Conservation (phyloP, 2,797 vertebrate species). For the Ptychadena robeensis region DNA sequence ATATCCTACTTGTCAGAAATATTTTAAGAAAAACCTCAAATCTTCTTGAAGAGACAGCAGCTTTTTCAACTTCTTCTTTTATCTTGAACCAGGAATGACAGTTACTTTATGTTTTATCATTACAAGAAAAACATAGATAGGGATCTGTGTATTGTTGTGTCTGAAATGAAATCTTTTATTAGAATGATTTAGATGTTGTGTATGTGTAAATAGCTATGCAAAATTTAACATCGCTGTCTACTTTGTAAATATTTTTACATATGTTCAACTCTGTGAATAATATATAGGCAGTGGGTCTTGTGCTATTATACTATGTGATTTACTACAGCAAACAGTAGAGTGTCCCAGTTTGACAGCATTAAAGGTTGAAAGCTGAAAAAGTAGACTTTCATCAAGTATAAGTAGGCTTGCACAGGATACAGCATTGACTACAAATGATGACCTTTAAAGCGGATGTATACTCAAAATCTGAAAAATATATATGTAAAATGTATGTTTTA, state of each 20-base stretch:
- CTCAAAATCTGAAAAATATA: too few species aligned
- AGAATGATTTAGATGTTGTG: conserved; percentile 1
- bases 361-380: too few species aligned
- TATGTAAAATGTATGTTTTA: too few species aligned
- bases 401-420: background rate
- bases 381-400: background rate
- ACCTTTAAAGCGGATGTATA: too few species aligned
- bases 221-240: background rate
- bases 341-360: too few species aligned
- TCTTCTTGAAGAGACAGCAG: conserved; percentile 28
- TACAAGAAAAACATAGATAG: conserved; percentile 27
- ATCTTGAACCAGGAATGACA: conserved; percentile 39
- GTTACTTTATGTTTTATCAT: conserved; percentile 46
- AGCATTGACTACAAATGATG: background rate
- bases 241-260: background rate
- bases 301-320: too few species aligned
- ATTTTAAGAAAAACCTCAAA: conserved; percentile 54
- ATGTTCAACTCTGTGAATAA: background rate
- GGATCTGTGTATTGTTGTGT: conserved; percentile 5
- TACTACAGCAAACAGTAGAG: too few species aligned
- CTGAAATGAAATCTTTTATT: conserved; percentile 8
- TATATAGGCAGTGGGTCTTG: background rate
- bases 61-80: conserved; percentile 38
- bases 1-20: conserved; percentile 53
- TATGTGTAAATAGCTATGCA: background rate